Base-by-base conservation (phyloP, 2,797 vertebrate genomes). In the Odontamblyopus lacepedii region DNA sequence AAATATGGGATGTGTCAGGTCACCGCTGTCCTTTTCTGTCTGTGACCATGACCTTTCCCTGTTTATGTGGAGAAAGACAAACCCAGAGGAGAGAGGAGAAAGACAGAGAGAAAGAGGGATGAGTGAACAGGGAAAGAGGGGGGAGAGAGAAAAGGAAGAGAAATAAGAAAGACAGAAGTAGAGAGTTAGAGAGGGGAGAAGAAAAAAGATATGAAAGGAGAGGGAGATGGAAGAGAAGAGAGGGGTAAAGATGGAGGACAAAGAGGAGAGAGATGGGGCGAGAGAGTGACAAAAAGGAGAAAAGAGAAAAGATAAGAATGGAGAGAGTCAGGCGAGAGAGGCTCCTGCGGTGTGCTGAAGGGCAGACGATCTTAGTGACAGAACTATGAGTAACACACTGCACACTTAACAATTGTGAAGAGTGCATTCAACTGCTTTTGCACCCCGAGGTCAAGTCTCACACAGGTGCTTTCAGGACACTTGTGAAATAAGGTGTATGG, bases 31-130 rank as follows among this genome's bases (percentile, higher is more conserved):
- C 32, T n/a, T 19, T 61, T 61, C 18, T 63, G 61, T 63, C 29
- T 38, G 44, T 41, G 19, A 15, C 35, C 16, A 2, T 44, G 35
- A 63, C 62, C 62, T 63, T 63, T 63, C 11, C 1, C 35, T 13
- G 19, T 44, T 63, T 38, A 63, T 63, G n/a, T 23, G 62, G 62
- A 44, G 62, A 26, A 44, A 63, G 35, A 3, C 62, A 63, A 63
- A 63, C 30, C 16, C 30, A 63, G 61, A 30, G 18, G 19, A 35
- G 2, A 63, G 30, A 35, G 60, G 6, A 59, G 55, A 41, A 57
- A 13, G 55, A 57, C 1, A 13, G 55, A 26, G 2, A 27, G 23
- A 27, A 57, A 12, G 55, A 35, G 7, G 7, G 35, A 4, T 30
- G 32, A 38, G 35, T 0, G 35, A 38, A 38, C 4, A 35, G 32